These are phyloP conservation scores for Tineola bisselliella DNA, from an alignment of 2,888 invertebrate genomes.

Conservation along the genomic window DNA sequence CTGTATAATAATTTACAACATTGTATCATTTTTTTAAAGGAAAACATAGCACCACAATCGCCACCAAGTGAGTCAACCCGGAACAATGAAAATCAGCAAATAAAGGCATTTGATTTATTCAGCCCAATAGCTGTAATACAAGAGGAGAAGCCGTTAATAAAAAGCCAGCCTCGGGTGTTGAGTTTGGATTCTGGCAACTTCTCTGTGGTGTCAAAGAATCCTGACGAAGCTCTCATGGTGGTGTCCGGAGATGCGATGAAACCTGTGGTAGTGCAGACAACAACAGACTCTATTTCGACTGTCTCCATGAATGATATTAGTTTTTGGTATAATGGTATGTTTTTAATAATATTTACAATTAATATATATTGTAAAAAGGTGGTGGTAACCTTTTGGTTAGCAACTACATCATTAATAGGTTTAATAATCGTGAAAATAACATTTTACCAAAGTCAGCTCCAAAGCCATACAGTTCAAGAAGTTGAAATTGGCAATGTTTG, in stretches of 20 bases:
- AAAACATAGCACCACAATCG: slow-evolving; percentile 32
- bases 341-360: not conserved
- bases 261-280: slow-evolving; percentile 42
- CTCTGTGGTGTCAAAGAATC: slow-evolving; percentile 47
- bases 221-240: slow-evolving; percentile 35
- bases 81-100: slow-evolving; percentile 26
- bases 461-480: too few species aligned
- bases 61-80: slow-evolving; percentile 22
- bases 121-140: slow-evolving; percentile 60
- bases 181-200: slow-evolving; percentile 54
- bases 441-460: too few species aligned
- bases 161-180: slow-evolving; percentile 44
- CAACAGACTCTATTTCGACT: slow-evolving; percentile 55
- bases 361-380: too few species aligned
- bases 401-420: too few species aligned
- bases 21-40: slow-evolving; percentile 32
- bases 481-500: too few species aligned
- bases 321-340: slow-evolving; percentile 72
- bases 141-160: slow-evolving; percentile 47
- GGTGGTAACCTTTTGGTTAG: too few species aligned
- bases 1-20: too few species aligned
- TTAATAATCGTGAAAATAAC: too few species aligned
- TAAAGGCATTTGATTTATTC: slow-evolving; percentile 58
- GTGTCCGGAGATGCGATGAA: slow-evolving; percentile 46
- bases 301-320: slow-evolving; percentile 71